Evolutionary conservation across 2,888 invertebrate genomes (phyloP).

Genomic region (Latrodectus hesperus): DNA sequence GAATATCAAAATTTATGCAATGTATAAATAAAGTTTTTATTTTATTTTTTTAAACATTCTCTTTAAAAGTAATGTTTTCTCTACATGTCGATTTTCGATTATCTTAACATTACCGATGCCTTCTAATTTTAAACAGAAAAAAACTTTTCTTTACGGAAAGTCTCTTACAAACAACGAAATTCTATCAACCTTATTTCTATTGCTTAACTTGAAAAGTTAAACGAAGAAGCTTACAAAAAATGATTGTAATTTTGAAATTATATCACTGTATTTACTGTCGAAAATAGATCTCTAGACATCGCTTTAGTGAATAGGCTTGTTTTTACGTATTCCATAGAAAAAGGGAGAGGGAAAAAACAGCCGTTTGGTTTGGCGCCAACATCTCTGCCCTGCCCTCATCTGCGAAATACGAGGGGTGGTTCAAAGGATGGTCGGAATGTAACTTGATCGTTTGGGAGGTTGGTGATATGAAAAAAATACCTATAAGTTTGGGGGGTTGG

Average conservation of each 20-base stretch:
- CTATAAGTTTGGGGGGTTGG: neutral
- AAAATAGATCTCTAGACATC: neutral
- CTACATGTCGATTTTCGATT: too few relatives aligned
- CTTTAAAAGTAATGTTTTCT: too few relatives aligned
- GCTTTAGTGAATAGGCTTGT: neutral
- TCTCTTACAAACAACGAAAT: too few relatives aligned
- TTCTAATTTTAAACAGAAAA: too few relatives aligned
- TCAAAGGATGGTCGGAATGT: slow-evolving; percentile 4
- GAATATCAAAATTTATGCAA: too few relatives aligned
- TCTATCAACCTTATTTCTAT: too few relatives aligned
- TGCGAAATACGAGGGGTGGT: slow-evolving; percentile 6
- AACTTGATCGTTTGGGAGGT: slow-evolving; percentile 39
- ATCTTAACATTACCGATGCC: too few relatives aligned
- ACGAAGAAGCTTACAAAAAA: neutral
- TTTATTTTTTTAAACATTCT: too few relatives aligned
- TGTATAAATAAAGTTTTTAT: too few relatives aligned
- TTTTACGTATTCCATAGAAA: neutral
- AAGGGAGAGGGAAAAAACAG: neutral
- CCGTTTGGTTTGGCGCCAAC: neutral
- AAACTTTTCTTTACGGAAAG: too few relatives aligned
- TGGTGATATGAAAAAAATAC: slow-evolving; percentile 1
- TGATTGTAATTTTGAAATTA: neutral
- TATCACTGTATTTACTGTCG: neutral
- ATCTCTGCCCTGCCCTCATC: neutral
- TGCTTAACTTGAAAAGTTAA: too few relatives aligned